These are phyloP conservation scores for Boloria selene DNA, from an alignment of 2,888 invertebrate genomes.

Conservation along the genomic window DNA sequence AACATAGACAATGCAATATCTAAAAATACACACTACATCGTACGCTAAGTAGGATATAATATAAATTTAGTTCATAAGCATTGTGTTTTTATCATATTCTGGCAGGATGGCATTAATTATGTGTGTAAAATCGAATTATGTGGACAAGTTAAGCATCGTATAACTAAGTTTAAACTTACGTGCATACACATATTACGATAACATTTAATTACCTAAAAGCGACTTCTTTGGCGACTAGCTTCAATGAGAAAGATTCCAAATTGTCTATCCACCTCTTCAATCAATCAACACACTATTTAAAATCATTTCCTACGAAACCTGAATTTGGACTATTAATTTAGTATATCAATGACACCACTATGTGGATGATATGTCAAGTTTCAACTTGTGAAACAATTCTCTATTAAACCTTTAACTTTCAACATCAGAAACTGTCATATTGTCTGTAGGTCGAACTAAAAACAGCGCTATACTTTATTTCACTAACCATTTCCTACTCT, in stretches of 20 bases:
- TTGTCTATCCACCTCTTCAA: conserved; percentile 47
- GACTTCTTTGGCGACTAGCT: conserved; percentile 77
- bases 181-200: conserved; percentile 73
- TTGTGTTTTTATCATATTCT: conserved; percentile 72
- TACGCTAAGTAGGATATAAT: conserved; percentile 78
- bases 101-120: conserved; percentile 77
- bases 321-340: conserved; percentile 58
- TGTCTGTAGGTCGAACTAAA: conserved; percentile 72
- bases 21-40: conserved; percentile 80
- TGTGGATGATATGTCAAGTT: conserved; percentile 76
- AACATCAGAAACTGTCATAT: conserved; percentile 74
- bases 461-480: conserved; percentile 55
- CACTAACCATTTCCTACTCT: conserved; percentile 63
- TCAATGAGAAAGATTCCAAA: conserved; percentile 81
- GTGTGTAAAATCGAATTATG: conserved; percentile 77
- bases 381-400: conserved; percentile 65
- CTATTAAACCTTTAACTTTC: conserved; percentile 75
- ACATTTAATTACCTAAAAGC: conserved; percentile 77
- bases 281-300: conserved; percentile 29
- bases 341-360: conserved; percentile 70
- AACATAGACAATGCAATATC: conserved; percentile 81
- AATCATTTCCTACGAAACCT: conserved; percentile 46
- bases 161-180: conserved; percentile 75
- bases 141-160: conserved; percentile 80
- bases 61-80: conserved; percentile 78